Evolutionary conservation across 2,797 vertebrate species (phyloP).

Genomic region (Hemitrygon akajei): DNA sequence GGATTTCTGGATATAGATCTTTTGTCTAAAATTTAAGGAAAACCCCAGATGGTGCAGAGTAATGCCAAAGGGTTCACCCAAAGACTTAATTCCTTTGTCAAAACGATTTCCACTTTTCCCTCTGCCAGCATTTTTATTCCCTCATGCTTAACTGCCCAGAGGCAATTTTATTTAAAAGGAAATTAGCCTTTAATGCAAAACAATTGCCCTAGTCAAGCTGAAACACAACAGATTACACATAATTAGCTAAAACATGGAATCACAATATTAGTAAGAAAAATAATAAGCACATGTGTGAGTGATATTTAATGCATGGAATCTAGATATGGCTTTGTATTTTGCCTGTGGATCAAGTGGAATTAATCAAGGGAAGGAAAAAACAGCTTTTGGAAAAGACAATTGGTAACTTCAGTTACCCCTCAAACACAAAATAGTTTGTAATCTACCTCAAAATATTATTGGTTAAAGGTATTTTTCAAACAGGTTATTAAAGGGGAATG

Average conservation of each 20-base stretch:
- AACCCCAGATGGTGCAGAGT: slow-evolving; percentile 31
- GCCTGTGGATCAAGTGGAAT: not conserved
- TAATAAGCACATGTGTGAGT: slow-evolving; percentile 16
- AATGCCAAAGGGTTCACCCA: slow-evolving; percentile 35
- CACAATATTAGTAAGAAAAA: slow-evolving; percentile 36
- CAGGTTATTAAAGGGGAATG: not conserved
- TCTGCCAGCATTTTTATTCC: slow-evolving; percentile 37
- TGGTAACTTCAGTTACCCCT: not conserved
- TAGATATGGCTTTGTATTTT: slow-evolving; percentile 8
- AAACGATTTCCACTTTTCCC: slow-evolving; percentile 37
- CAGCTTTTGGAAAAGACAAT: not conserved
- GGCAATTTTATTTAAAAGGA: slow-evolving; percentile 38
- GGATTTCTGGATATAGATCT: slow-evolving; percentile 20
- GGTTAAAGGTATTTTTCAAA: slow-evolving; percentile 1
- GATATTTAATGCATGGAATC: slow-evolving; percentile 33
- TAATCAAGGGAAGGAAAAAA: not conserved
- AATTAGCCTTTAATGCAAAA: slow-evolving; percentile 37
- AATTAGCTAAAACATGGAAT: slow-evolving; percentile 37
- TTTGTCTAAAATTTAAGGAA: slow-evolving; percentile 34
- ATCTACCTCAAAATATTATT: not conserved
- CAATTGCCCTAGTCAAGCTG: slow-evolving; percentile 37
- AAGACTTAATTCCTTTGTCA: slow-evolving; percentile 36
- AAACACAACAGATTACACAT: slow-evolving; percentile 38
- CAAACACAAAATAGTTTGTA: slow-evolving; percentile 1
- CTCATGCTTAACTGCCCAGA: slow-evolving; percentile 33